A percentile compares a stretch with the other conserved stretches of the same genome.
Conservation (phyloP, 2,888 invertebrate species). For the Drosophila rubida region DNA sequence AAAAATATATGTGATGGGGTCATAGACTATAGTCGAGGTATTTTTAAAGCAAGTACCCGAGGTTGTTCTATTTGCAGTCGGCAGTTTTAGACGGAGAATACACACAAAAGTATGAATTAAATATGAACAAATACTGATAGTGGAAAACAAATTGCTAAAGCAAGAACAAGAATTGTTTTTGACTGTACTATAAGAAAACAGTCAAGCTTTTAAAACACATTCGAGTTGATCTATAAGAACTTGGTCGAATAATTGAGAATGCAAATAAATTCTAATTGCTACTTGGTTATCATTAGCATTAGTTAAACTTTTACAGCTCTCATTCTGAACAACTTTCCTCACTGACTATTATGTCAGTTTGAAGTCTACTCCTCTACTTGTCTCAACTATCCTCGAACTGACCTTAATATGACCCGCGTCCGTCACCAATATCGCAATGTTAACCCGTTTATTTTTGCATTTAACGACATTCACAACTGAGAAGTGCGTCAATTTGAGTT, state of each 20-base stretch:
- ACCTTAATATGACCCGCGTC: slow-evolving; percentile 50
- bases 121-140: neutral
- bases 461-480: slow-evolving; percentile 27
- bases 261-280: no score
- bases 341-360: neutral
- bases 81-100: neutral
- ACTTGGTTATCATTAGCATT: no score
- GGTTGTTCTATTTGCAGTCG: neutral
- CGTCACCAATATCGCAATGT: slow-evolving; percentile 22
- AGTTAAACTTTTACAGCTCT: no score
- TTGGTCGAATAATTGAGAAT: no score
- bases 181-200: no score
- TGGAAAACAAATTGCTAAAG: neutral
- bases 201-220: no score
- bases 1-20: neutral
- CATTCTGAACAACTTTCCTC: no score
- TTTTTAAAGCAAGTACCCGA: neutral
- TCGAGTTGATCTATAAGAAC: no score
- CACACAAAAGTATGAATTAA: neutral
- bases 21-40: neutral
- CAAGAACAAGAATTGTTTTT: neutral
- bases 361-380: neutral
- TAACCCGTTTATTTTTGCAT: slow-evolving; percentile 43
- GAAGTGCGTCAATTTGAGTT: slow-evolving; percentile 57
- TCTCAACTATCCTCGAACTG: slow-evolving; percentile 6